Evolutionary conservation across 2,888 invertebrate genomes (phyloP), one percentile per base, ranked within the genome.

Genomic region (Dynastes grantii): DNA sequence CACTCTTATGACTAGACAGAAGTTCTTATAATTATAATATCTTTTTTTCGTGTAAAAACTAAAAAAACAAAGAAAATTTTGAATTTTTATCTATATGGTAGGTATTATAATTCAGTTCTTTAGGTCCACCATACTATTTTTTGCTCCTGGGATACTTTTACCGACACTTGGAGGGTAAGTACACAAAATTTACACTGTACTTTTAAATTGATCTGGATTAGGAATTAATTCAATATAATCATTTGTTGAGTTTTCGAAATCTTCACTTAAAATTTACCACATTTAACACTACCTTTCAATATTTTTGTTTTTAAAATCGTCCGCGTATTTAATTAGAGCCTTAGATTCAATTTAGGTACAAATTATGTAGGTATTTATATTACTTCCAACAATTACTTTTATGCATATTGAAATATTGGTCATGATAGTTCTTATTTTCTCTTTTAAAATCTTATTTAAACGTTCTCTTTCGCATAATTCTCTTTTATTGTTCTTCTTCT

Each of bases 371-470:
- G 11, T 45, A 2, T 45, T 45, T 45, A 1, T 45, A 2, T 45
- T 8, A 8, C 0, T 45, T 45, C 8, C 45, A 45, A 8, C 8
- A 45, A 45, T 11, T 45, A 45, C 6, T 8, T 11, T 6, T 45
- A 45, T 11, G 45, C 8, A 45, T 45, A 22, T 55, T n/a, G 55
- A 55, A 55, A n/a, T 55, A 55, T 64, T 64, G 64, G 64, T 64
- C 64, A 64, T 64, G 64, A 64, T 64, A 37, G 37, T 45, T 45
- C 11, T 5, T 1, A 5, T 64, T n/a, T 32, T 64, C 64, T 2
- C 8, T 45, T 29, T 64, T 64, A 64, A 64, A 64, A 32, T 37
- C 37, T 64, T 64, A 64, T 64, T 64, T 64, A 64, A 63, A 29
- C 4, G 0, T 37, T 64, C 32, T 64, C 8, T 37, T 29, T 32